Percentiles rank a stretch among this genome's conserved stretches.
These are phyloP conservation scores for Andrena fulva DNA, from an alignment of 2,888 invertebrate species.

Conservation along the genomic window DNA sequence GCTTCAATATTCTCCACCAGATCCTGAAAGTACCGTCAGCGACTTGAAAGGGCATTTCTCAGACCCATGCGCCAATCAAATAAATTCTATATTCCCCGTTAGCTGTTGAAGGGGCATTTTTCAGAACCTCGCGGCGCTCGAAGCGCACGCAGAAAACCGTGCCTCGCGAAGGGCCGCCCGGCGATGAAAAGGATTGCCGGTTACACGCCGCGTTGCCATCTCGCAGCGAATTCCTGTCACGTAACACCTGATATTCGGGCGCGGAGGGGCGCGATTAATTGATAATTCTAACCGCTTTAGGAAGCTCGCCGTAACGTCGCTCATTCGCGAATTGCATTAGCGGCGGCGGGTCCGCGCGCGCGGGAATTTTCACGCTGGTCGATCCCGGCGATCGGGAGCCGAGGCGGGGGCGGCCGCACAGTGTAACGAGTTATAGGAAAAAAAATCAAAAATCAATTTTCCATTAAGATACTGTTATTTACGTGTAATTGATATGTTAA, in stretches of 20 bases:
- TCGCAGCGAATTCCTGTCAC: slow-evolving; percentile 37
- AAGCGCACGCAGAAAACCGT: not conserved
- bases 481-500: too few species aligned
- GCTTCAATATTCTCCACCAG: too few species aligned
- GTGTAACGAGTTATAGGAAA: too few species aligned
- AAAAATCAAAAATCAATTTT: too few species aligned
- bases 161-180: not conserved
- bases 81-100: too few species aligned
- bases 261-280: slow-evolving; percentile 41
- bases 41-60: too few species aligned
- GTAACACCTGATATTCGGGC: slow-evolving; percentile 45
- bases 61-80: too few species aligned
- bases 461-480: too few species aligned
- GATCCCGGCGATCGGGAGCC: not conserved
- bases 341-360: not conserved
- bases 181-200: not conserved
- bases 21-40: too few species aligned
- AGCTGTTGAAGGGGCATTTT: not conserved
- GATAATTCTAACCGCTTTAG: slow-evolving; percentile 51
- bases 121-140: not conserved
- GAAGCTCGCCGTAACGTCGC: slow-evolving; percentile 51
- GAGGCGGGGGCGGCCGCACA: not conserved
- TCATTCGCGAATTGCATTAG: slow-evolving; percentile 42
- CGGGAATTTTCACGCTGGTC: slow-evolving; percentile 28
- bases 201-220: slow-evolving; percentile 6